phyloP scores from a whole-genome alignment of 2,888 invertebrate genomes.

The Leuctra nigra region DNA sequence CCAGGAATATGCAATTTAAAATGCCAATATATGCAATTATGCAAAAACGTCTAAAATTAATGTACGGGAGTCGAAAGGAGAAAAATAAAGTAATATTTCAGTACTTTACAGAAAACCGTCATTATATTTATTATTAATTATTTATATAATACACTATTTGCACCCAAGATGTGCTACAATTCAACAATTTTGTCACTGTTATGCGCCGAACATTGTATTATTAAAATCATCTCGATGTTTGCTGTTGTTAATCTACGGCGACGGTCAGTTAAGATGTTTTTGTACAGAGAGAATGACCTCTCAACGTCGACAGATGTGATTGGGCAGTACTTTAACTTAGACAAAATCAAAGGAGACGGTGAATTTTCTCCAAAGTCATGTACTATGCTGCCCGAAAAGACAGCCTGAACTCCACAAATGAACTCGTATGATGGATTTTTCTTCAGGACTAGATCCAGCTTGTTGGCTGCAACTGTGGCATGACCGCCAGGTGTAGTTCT shows the following conservation, averaged over 20 bases:
- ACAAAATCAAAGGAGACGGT: too few relatives aligned
- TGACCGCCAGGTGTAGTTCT: neutral
- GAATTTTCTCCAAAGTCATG: too few relatives aligned
- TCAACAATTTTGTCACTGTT: too few relatives aligned
- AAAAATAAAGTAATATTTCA: neutral
- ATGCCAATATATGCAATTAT: slow-evolving; percentile 2
- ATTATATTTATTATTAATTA: neutral
- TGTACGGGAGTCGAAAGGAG: neutral
- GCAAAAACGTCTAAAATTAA: slow-evolving; percentile 1
- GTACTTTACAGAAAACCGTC: neutral
- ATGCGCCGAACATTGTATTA: slow-evolving; percentile 1
- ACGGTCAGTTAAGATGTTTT: neutral
- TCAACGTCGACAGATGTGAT: slow-evolving; percentile 11
- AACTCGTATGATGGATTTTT: neutral
- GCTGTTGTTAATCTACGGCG: neutral
- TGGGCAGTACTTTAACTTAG: slow-evolving; percentile 7
- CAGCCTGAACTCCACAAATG: neutral
- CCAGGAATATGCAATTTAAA: neutral
- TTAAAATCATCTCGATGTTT: slow-evolving; percentile 9
- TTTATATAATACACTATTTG: neutral
- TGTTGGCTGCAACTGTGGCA: neutral
- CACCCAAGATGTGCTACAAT: neutral
- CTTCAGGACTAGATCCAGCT: neutral
- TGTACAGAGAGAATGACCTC: slow-evolving; percentile 17
- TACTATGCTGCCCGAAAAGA: neutral